phyloP scores from a whole-genome alignment of 2,797 vertebrate species.

The Clarias platycephalus region DNA sequence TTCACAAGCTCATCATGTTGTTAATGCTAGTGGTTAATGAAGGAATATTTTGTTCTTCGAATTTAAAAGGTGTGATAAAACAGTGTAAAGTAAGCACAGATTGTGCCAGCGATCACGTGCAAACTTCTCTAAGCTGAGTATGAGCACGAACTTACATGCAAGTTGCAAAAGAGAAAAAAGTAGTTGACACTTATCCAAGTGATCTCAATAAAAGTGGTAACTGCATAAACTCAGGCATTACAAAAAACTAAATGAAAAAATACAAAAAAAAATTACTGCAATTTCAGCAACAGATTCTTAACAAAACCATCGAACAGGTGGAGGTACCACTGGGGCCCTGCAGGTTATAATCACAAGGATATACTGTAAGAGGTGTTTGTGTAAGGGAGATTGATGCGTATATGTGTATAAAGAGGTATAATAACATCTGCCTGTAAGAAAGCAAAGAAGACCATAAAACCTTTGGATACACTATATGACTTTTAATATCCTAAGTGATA shows the following conservation, averaged over 20 bases:
- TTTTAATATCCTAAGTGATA: constrained; percentile 26
- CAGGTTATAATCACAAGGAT: not conserved
- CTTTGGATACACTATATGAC: constrained; percentile 20
- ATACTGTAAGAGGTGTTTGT: not conserved
- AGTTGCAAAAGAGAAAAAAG: not conserved
- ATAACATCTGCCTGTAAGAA: constrained; percentile 1
- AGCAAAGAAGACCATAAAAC: constrained; percentile 19
- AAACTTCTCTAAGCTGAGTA: not conserved
- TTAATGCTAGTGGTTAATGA: not conserved
- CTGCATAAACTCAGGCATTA: not conserved
- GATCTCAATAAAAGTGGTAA: not conserved
- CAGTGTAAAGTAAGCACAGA: not conserved
- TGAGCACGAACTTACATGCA: no score
- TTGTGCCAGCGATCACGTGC: not conserved
- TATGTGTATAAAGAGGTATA: not conserved
- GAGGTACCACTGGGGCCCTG: not conserved
- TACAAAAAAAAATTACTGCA: not conserved
- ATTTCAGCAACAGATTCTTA: not conserved
- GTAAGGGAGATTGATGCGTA: not conserved
- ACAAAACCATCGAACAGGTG: not conserved
- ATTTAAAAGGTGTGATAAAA: not conserved
- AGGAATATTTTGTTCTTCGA: not conserved
- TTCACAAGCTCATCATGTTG: not conserved
- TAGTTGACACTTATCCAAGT: not conserved
- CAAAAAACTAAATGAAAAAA: not conserved